Evolutionary conservation across 1,140 invertebrate species (phyloP).

Genomic region (Aplysia californica): DNA sequence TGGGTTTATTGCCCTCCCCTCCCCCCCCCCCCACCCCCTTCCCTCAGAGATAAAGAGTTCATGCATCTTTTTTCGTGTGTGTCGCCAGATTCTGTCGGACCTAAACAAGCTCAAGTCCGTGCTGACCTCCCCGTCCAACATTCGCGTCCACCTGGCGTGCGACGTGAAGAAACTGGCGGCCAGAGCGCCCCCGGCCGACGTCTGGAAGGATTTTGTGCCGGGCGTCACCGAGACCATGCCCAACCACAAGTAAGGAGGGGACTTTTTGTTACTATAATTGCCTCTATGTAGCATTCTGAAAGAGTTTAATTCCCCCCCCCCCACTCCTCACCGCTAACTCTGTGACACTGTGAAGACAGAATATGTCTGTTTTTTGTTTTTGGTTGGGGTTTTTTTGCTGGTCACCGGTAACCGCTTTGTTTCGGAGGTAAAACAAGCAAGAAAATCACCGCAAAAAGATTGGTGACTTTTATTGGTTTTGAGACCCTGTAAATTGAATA

Average conservation of each 20-base stretch:
- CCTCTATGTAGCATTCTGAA: conserved; percentile 3
- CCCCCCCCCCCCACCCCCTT: no score
- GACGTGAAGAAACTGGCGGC: conserved; percentile 74
- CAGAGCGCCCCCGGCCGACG: conserved; percentile 26
- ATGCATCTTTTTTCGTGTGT: no score
- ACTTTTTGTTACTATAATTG: background rate
- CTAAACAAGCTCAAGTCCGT: conserved; percentile 74
- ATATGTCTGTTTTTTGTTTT: no score
- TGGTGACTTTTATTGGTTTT: no score
- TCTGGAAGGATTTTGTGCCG: conserved; percentile 46
- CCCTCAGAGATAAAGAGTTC: no score
- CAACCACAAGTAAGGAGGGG: background rate
- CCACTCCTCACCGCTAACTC: no score
- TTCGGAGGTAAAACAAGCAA: no score
- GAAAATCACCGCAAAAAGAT: no score
- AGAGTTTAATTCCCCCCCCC: conserved; percentile 36
- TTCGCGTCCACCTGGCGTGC: conserved; percentile 79
- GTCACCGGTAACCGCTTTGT: no score
- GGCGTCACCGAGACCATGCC: background rate
- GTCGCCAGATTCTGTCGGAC: conserved; percentile 65
- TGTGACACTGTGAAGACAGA: no score
- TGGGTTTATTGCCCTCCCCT: no score
- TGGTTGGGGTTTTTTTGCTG: background rate
- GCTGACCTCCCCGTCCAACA: conserved; percentile 73
- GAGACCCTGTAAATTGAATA: no score